These are phyloP conservation scores for Cantharis rufa DNA, from an alignment of 2,888 invertebrate genomes.

Conservation along the genomic window DNA sequence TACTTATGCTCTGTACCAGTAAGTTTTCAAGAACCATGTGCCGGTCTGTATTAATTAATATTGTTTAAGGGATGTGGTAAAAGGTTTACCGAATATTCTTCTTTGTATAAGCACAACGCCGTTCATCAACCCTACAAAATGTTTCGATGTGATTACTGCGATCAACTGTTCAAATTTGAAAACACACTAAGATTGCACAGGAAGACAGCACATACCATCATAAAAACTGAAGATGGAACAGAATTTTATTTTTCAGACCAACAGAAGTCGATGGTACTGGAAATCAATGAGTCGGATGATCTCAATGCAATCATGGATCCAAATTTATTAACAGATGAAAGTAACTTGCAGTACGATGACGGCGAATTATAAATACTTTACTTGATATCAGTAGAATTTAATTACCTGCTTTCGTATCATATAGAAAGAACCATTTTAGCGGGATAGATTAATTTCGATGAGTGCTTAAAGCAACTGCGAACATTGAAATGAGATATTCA, in stretches of 20 bases:
- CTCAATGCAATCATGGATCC: neutral
- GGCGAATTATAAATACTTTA: neutral
- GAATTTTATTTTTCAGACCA: conserved; percentile 43
- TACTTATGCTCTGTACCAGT: conserved; percentile 64
- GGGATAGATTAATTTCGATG: neutral
- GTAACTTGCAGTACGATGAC: neutral
- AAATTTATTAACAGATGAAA: neutral
- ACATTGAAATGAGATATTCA: neutral
- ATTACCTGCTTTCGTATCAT: neutral
- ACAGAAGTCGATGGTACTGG: neutral
- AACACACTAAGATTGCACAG: conserved; percentile 66
- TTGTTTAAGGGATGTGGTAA: conserved; percentile 62
- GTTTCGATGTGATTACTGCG: conserved; percentile 63
- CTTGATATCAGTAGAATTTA: neutral
- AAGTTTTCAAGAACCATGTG: conserved; percentile 1
- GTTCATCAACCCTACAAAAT: conserved; percentile 65
- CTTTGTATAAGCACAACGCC: conserved; percentile 68
- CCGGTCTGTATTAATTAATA: neutral
- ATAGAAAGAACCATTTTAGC: neutral
- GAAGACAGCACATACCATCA: conserved; percentile 61
- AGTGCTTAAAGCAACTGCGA: neutral
- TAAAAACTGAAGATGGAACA: conserved; percentile 53
- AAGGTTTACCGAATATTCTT: conserved; percentile 71
- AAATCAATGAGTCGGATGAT: conserved; percentile 1
- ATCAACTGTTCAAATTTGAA: conserved; percentile 64